Evolutionary conservation across 2,113 vertebrate species (phyloP).

Genomic region (Martes martes): DNA sequence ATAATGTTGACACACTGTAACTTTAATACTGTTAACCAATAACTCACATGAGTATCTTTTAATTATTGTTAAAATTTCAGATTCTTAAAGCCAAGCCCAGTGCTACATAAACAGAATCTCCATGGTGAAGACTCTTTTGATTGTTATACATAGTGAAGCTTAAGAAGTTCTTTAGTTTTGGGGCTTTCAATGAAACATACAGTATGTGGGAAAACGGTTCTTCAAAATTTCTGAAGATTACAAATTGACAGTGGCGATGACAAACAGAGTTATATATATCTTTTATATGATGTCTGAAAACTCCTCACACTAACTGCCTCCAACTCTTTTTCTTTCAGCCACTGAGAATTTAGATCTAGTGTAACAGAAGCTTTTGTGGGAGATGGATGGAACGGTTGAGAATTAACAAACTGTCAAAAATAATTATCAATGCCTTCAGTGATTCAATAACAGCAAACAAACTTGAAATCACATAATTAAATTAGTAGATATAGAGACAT

Average conservation of each 20-base stretch:
- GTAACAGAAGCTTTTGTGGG: background rate
- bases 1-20: background rate
- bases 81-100: background rate
- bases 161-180: background rate
- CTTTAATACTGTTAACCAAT: background rate
- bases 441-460: background rate
- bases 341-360: background rate
- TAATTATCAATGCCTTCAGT: background rate
- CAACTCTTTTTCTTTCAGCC: background rate
- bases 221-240: background rate
- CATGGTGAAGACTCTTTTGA: background rate
- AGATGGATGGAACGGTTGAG: background rate
- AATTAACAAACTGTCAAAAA: background rate
- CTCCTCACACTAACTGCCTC: background rate
- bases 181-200: background rate
- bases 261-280: background rate
- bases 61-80: background rate
- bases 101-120: background rate
- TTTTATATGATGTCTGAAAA: background rate
- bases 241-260: background rate
- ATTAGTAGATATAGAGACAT: background rate
- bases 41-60: background rate
- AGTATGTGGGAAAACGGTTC: background rate
- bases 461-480: background rate
- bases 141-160: background rate